Base-by-base conservation (phyloP, 2,113 vertebrate species). In the Motacilla alba region DNA sequence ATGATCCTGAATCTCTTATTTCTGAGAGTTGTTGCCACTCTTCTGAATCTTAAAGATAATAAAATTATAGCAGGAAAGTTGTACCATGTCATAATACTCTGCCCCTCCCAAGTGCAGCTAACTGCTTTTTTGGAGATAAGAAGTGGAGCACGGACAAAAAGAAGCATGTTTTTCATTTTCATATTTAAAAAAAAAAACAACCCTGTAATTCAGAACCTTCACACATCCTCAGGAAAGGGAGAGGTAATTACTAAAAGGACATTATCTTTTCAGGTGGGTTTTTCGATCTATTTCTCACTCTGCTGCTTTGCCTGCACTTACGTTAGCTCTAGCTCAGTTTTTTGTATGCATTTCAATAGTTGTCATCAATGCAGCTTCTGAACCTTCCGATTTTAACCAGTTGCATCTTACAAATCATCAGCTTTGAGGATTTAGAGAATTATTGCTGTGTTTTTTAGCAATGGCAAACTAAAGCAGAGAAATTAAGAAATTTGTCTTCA, bases 261-360 rank as follows among this genome's bases (percentile, higher is more conserved):
- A 89, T 88, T 93, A 79, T 50, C 67, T 94, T 94, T 95, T 95
- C 92, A 83, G 83, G 56, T 96, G 60, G 44, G 20, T 60, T 93
- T 94, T 93, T 88, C 90, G 76, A 35, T 90, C 37, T 74, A 2
- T 91, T 95, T 88, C 90, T 76, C 81, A 41, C 70, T 82, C 30
- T 78, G 50, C 19, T 85, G 72, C 72, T 93, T 86, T 92, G 86
- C 68, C 27, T 83, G 60, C 69, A 50, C 39, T 63, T 75, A 44
- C 16, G 69, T 77, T 58, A 33, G 75, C 68, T 91, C 39, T 58
- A 33, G 55, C 58, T 94, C 47, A 39, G 2, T 53, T 90, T 89
- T 87, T 90, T 73, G 27, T 70, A 37, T 55, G 30, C 47, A 67
- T 92, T 85, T 88, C 68, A 80, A 9, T 80, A 87, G 33, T 70